Conservation (phyloP, 2,888 invertebrate species). For the Phalangium opilio region DNA sequence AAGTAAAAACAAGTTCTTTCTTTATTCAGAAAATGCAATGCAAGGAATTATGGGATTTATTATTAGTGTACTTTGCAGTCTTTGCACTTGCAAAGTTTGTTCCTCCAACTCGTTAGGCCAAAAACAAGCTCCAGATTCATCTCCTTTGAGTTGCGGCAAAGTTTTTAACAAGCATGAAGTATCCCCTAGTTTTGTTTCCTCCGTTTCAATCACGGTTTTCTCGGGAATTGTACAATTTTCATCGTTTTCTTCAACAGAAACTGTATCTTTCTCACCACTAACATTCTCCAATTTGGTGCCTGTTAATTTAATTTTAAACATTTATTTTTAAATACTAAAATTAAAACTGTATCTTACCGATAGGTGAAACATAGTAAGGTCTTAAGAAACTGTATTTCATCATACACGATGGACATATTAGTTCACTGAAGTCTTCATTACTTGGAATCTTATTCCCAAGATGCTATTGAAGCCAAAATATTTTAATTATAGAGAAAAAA, state of each 20-base stretch:
- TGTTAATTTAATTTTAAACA: neutral
- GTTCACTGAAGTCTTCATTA: slow-evolving; percentile 48
- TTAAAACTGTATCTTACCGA: neutral
- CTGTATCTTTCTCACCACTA: neutral
- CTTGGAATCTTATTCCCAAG: slow-evolving; percentile 18
- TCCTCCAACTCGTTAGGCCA: slow-evolving; percentile 44
- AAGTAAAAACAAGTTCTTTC: slow-evolving; percentile 20
- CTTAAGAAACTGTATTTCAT: slow-evolving; percentile 55
- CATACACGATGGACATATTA: slow-evolving; percentile 67
- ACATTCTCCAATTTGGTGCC: slow-evolving; percentile 1
- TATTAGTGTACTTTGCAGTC: slow-evolving; percentile 34
- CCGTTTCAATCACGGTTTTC: neutral
- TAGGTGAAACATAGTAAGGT: slow-evolving; percentile 41
- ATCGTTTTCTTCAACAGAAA: neutral
- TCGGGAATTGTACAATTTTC: neutral
- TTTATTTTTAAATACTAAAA: neutral
- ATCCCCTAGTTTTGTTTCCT: neutral
- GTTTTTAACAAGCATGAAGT: neutral
- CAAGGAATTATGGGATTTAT: too few species aligned
- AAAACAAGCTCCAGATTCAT: slow-evolving; percentile 26
- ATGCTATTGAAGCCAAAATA: slow-evolving; percentile 17
- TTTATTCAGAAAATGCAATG: too few species aligned
- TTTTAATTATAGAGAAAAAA: neutral
- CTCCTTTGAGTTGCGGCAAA: neutral
- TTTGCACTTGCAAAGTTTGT: slow-evolving; percentile 42